Evolutionary conservation across 2,113 vertebrate genomes (phyloP), one percentile per base, ranked within the genome.

Genomic region (Mobula hypostoma): DNA sequence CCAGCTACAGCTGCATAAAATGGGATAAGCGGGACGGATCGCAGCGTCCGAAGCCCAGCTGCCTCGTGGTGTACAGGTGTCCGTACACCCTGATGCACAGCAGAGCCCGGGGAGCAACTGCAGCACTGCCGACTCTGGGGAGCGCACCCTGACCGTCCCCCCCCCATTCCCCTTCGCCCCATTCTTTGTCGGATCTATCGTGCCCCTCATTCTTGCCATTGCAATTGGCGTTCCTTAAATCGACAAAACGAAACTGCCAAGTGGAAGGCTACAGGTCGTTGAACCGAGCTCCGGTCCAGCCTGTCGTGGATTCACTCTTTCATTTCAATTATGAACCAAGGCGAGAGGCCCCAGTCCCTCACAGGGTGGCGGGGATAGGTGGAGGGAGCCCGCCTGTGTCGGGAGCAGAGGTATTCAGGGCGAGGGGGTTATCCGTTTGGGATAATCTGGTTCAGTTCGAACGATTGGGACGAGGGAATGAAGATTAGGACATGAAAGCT

Each of bases 231-330:
- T 95, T 94, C 87, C 94, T 94, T 94, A 72, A 95, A 95, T 95
- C 94, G 94, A 66, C n/a, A 40, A 36, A 56, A 4, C 48, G 95
- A 15, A 93, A 58, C 95, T 82, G 95, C 96, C 96, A 96, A 96
- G 96, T 96, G 95, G 94, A 14, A 48, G 48, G 80, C 80, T 83
- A 83, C 80, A 83, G 80, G 48, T 58, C 80, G 48, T 21, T 83
- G 19, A 21, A 6, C 48, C 40, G 21, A 77, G 24, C 76, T 77
- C 29, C 29, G 76, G 76, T n/a, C 8, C 1, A 29, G 76, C 76
- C 76, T 19, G 1, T 11, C 24, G 17, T 74, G 5, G 70, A 2
- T 72, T 68, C 15, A 68, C 15, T 2, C 12, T 11, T 27, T 27
- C 27, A 32, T 48, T 48, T 48, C 21, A 77, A 24, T 24, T 9